Conservation (phyloP, 2,888 invertebrate genomes). For the Blomia tropicalis region DNA sequence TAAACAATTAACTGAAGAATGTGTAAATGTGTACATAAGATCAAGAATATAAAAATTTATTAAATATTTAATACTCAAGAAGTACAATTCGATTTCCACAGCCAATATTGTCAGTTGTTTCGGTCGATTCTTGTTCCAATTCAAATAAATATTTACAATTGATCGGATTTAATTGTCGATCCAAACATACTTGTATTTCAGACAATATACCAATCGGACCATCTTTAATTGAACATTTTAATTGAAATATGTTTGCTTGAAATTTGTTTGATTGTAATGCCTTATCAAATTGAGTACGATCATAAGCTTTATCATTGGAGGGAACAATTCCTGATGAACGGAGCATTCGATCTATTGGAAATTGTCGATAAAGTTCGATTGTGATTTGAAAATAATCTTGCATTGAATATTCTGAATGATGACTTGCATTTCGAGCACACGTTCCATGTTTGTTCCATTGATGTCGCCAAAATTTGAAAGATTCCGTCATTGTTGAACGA, state of each 20-base stretch:
- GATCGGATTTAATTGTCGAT: background rate
- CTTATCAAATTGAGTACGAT: background rate
- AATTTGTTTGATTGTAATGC: background rate
- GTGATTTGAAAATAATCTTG: background rate
- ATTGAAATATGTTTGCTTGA: background rate
- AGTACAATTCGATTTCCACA: background rate
- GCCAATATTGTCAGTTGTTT: background rate
- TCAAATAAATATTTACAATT: background rate
- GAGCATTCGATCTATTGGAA: background rate
- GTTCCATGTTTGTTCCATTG: slow-evolving; percentile 22
- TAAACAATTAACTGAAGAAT: too few relatives aligned
- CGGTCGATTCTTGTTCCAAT: background rate
- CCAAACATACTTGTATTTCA: background rate
- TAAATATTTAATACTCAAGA: background rate
- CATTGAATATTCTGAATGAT: background rate
- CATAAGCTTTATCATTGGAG: background rate
- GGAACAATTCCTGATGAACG: background rate
- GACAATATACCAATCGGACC: background rate
- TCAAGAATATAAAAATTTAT: too few relatives aligned
- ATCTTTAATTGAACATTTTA: background rate
- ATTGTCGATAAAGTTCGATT: background rate
- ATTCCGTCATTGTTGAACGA: background rate
- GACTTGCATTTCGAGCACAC: background rate
- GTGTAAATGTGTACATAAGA: too few relatives aligned
- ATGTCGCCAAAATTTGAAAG: slow-evolving; percentile 13